These are phyloP conservation scores for Drosophila serrata DNA, from an alignment of 1,140 invertebrate species.

Conservation along the genomic window DNA sequence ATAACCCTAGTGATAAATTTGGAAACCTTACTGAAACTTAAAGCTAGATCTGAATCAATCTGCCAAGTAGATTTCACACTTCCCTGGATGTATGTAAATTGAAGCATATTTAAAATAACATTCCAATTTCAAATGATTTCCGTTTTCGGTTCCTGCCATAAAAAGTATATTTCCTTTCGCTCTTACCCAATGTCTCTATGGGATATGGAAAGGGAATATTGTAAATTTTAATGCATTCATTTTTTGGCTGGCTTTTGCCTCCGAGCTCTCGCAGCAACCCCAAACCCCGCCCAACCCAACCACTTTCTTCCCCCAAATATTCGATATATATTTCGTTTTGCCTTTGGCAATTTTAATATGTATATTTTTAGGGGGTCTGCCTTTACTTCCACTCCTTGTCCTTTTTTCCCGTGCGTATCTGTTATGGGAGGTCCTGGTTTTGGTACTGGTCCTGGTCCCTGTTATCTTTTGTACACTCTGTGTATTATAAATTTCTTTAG, in stretches of 20 bases:
- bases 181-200: neutral
- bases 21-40: neutral
- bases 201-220: neutral
- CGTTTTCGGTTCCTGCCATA: slow-evolving; percentile 18
- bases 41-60: neutral
- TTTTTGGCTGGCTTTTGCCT: slow-evolving; percentile 15
- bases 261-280: neutral
- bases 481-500: slow-evolving; percentile 54
- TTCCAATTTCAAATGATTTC: slow-evolving; percentile 38
- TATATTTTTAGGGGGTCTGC: slow-evolving; percentile 28
- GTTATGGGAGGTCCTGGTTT: neutral
- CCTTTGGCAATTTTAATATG: slow-evolving; percentile 49
- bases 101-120: slow-evolving; percentile 8
- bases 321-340: slow-evolving; percentile 45
- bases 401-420: slow-evolving; percentile 9
- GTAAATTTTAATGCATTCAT: slow-evolving; percentile 46
- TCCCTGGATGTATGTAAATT: neutral
- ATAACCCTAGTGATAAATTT: neutral
- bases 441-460: neutral
- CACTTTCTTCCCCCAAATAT: slow-evolving; percentile 5
- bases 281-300: neutral
- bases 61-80: slow-evolving; percentile 7
- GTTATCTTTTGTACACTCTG: slow-evolving; percentile 20
- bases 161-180: slow-evolving; percentile 32
- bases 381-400: neutral